These are phyloP conservation scores for Tenthredo scrophulariae DNA, from an alignment of 2,888 invertebrate genomes.

Conservation along the genomic window DNA sequence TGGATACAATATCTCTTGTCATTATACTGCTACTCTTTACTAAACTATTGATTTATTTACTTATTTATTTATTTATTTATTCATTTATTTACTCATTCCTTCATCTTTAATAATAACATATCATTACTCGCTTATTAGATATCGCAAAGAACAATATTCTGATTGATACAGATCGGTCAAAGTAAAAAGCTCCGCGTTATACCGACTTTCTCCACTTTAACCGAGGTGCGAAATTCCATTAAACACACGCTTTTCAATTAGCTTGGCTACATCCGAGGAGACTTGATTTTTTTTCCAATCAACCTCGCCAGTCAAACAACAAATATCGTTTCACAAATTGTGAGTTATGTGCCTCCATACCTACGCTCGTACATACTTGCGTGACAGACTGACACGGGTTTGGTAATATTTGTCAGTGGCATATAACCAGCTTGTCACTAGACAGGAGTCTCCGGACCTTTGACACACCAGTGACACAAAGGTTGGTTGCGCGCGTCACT, in stretches of 20 bases:
- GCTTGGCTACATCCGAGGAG: background rate
- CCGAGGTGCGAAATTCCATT: conserved; percentile 3
- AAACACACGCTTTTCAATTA: conserved; percentile 21
- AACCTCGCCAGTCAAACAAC: conserved; percentile 26
- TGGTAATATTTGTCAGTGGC: conserved; percentile 48
- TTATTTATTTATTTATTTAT: conserved; percentile 39
- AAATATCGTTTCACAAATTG: conserved; percentile 43
- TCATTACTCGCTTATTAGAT: conserved; percentile 37
- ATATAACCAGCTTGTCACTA: conserved; percentile 43
- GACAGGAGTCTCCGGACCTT: conserved; percentile 49
- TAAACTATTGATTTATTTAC: conserved; percentile 47
- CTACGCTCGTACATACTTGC: background rate
- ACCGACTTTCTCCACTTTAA: background rate
- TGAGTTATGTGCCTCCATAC: background rate
- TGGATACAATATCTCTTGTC: conserved; percentile 59
- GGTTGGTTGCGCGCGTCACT: conserved; percentile 17
- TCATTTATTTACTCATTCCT: background rate
- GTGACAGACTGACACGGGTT: conserved; percentile 43
- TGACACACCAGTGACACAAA: conserved; percentile 46
- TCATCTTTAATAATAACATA: conserved; percentile 25
- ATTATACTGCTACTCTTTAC: conserved; percentile 51
- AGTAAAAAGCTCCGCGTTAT: background rate
- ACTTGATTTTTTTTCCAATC: conserved; percentile 33
- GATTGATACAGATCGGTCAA: conserved; percentile 26
- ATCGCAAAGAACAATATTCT: conserved; percentile 44